phyloP scores from a whole-genome alignment of 2,113 vertebrate genomes.

The Chaenocephalus aceratus region DNA sequence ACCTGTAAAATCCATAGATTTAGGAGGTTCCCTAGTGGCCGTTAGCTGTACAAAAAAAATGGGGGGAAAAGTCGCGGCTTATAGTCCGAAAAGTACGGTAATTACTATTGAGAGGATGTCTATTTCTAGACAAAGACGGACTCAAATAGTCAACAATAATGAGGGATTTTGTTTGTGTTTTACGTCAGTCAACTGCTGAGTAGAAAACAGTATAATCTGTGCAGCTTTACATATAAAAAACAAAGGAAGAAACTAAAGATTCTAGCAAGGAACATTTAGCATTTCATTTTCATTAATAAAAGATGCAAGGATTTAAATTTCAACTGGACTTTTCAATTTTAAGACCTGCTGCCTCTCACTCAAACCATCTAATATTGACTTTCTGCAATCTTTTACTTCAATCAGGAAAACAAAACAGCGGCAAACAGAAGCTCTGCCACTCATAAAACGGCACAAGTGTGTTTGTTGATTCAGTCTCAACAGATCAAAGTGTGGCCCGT shows the following conservation, averaged over 20 bases:
- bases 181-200: background rate
- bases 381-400: background rate
- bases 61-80: too few species aligned
- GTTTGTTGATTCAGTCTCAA: background rate
- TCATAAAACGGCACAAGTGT: background rate
- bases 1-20: too few species aligned
- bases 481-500: background rate
- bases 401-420: background rate
- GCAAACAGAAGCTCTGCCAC: background rate
- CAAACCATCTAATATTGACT: conserved; percentile 8
- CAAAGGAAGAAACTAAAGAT: background rate
- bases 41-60: too few species aligned
- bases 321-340: background rate
- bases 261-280: background rate
- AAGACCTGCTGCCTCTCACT: background rate
- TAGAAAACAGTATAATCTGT: background rate
- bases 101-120: background rate
- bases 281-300: background rate
- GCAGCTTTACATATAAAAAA: background rate
- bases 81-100: too few species aligned
- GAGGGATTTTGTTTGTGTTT: background rate
- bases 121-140: background rate
- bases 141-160: background rate
- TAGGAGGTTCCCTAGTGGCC: too few species aligned
- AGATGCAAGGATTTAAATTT: background rate